phyloP scores from a whole-genome alignment of 2,113 vertebrate species.

The Chaetura pelagica region DNA sequence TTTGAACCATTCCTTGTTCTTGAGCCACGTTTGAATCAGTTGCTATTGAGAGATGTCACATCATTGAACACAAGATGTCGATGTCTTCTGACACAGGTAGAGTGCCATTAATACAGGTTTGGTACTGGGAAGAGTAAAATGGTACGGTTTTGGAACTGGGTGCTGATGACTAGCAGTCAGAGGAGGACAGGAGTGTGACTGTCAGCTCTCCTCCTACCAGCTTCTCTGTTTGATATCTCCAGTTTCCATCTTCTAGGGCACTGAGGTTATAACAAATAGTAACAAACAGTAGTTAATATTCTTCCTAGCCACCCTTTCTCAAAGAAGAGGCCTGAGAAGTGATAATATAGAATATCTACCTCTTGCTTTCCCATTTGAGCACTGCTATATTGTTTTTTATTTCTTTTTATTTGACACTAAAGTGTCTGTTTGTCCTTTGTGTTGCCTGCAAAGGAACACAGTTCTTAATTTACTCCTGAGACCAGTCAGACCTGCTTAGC shows the following conservation, averaged over 20 bases:
- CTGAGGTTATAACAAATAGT: background rate
- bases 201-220: background rate
- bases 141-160: background rate
- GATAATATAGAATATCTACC: background rate
- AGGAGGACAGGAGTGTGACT: background rate
- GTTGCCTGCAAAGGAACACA: slow-evolving; percentile 44
- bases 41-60: background rate
- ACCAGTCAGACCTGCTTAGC: slow-evolving; percentile 65
- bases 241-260: background rate
- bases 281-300: background rate
- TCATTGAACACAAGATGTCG: accelerated
- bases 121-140: background rate
- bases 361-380: background rate
- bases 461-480: slow-evolving; percentile 54
- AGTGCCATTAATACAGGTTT: background rate
- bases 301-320: background rate
- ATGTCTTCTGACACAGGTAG: background rate
- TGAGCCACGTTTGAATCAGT: background rate
- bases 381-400: slow-evolving; percentile 6
- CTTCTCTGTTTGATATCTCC: background rate
- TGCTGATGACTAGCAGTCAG: background rate
- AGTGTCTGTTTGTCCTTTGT: slow-evolving; percentile 53
- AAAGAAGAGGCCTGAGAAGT: background rate
- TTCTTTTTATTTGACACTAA: slow-evolving; percentile 60
- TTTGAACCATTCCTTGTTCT: background rate